Conservation (phyloP, 2,113 vertebrate species). For the Nyctibius bracteatus region DNA sequence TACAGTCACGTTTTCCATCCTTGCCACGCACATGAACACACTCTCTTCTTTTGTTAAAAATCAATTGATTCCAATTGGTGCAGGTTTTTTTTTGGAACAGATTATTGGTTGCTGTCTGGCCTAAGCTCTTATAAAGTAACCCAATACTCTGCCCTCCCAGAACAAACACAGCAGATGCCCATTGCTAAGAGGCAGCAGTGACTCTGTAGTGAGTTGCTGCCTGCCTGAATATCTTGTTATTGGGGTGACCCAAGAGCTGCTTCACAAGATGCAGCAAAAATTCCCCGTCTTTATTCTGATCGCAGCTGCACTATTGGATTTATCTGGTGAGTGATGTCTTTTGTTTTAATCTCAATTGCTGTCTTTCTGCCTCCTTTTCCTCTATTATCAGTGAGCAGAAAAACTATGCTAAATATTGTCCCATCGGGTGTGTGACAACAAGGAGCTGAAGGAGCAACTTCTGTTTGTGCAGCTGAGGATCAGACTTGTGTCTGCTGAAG, state of each 20-base stretch:
- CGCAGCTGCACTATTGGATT: neutral
- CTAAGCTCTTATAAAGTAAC: slow-evolving; percentile 28
- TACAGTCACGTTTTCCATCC: neutral
- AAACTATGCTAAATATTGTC: neutral
- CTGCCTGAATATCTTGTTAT: fast-evolving
- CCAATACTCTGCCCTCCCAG: neutral
- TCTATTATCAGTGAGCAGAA: neutral
- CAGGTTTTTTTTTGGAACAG: neutral
- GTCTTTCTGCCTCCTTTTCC: neutral
- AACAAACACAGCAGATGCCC: neutral
- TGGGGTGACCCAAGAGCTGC: neutral
- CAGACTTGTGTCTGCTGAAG: neutral
- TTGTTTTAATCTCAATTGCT: neutral
- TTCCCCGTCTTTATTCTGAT: neutral
- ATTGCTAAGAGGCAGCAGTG: neutral
- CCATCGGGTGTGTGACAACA: neutral
- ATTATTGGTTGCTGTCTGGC: neutral
- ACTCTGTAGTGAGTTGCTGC: neutral
- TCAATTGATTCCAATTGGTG: neutral
- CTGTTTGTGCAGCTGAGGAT: neutral
- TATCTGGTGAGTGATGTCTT: slow-evolving; percentile 12
- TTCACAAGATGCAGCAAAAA: neutral
- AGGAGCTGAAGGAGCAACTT: neutral
- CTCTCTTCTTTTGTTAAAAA: neutral
- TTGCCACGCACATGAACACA: fast-evolving